phyloP scores from a whole-genome alignment of 2,888 invertebrate genomes.

The Dynastes hyllus region DNA sequence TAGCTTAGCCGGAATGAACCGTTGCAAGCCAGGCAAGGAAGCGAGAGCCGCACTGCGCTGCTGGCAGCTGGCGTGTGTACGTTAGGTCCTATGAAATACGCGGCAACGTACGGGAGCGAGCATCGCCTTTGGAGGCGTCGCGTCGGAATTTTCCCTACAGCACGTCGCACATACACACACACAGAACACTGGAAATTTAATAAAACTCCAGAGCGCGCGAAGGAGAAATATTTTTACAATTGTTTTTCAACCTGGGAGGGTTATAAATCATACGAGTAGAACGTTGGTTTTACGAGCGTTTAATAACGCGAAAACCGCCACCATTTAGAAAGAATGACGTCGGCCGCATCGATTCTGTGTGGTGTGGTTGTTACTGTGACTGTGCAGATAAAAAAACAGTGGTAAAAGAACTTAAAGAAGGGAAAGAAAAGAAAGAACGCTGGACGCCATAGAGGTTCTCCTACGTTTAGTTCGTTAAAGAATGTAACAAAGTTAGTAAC shows the following conservation, averaged over 20 bases:
- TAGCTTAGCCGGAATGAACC: neutral
- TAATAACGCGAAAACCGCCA: slow-evolving; percentile 55
- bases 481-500: too few relatives aligned
- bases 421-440: too few relatives aligned
- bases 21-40: neutral
- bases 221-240: slow-evolving; percentile 57
- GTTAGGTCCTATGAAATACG: slow-evolving; percentile 29
- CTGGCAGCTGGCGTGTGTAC: slow-evolving; percentile 3
- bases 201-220: slow-evolving; percentile 42
- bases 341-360: too few relatives aligned
- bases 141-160: neutral
- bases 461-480: too few relatives aligned
- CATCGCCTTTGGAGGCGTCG: neutral
- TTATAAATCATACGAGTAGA: slow-evolving; percentile 57
- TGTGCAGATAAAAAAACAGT: neutral
- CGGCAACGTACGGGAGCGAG: neutral
- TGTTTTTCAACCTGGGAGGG: slow-evolving; percentile 56
- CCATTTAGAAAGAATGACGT: too few relatives aligned
- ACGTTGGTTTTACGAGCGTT: slow-evolving; percentile 59
- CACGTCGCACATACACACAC: neutral
- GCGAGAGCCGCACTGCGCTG: neutral
- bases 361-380: neutral
- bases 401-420: neutral
- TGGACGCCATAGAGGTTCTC: too few relatives aligned
- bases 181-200: slow-evolving; percentile 51